A percentile compares a stretch with the other conserved stretches of the same genome.
Conservation (phyloP, 2,113 vertebrate genomes). For the Paramisgurnus dabryanus region DNA sequence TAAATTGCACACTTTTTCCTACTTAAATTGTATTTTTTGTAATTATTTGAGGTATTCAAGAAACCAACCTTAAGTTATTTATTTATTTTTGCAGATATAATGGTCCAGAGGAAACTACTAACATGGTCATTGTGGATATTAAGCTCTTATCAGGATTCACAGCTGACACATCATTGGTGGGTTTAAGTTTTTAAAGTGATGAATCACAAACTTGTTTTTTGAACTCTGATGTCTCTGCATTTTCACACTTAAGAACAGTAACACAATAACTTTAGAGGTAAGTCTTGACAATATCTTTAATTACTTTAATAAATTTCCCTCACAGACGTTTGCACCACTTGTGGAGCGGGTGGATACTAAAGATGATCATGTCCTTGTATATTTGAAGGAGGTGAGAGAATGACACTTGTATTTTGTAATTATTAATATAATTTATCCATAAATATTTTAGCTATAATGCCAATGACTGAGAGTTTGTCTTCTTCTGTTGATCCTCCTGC, state of each 20-base stretch:
- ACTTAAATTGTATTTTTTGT: neutral
- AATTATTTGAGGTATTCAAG: neutral
- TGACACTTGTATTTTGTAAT: neutral
- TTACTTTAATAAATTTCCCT: neutral
- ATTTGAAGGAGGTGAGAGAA: slow-evolving; percentile 64
- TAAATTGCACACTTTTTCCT: neutral
- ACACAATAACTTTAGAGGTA: no score
- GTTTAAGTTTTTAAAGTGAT: neutral
- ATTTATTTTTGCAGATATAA: slow-evolving; percentile 37
- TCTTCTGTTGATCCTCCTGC: neutral
- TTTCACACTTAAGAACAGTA: no score
- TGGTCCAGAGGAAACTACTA: slow-evolving; percentile 43
- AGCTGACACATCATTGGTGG: slow-evolving; percentile 45
- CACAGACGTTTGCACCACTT: slow-evolving; percentile 43
- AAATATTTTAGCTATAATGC: neutral
- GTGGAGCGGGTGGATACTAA: slow-evolving; percentile 66
- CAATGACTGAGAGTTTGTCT: no score
- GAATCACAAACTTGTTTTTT: neutral
- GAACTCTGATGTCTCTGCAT: no score
- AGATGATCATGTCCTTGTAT: slow-evolving; percentile 63
- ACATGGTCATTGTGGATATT: slow-evolving; percentile 72
- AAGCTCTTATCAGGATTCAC: slow-evolving; percentile 69
- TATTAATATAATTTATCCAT: neutral
- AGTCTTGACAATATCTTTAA: no score
- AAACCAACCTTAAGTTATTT: neutral